Conservation (phyloP, 2,888 invertebrate species). For the Xestia ashworthii region DNA sequence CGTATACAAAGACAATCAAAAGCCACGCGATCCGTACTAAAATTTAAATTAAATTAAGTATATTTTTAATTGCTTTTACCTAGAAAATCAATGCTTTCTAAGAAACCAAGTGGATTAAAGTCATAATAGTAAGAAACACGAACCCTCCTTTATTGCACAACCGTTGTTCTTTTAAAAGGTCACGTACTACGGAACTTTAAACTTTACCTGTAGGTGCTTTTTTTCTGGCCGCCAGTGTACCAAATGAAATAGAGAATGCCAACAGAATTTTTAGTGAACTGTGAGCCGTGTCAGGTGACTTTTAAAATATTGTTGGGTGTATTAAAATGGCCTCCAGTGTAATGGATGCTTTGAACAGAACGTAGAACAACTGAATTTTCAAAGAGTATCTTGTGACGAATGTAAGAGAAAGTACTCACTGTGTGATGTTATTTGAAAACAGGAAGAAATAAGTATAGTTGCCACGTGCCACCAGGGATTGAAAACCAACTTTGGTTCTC, state of each 20-base stretch:
- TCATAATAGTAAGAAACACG: constrained; percentile 8
- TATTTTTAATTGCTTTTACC: neutral
- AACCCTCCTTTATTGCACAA: neutral
- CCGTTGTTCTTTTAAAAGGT: constrained; percentile 16
- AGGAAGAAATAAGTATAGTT: neutral
- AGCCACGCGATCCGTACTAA: neutral
- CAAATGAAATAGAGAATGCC: constrained; percentile 49
- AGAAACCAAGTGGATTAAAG: constrained; percentile 13
- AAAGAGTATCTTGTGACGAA: constrained; percentile 4
- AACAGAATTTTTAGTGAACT: constrained; percentile 58
- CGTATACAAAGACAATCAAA: neutral
- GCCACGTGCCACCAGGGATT: no score
- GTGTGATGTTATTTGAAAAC: constrained; percentile 14
- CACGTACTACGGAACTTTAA: constrained; percentile 38
- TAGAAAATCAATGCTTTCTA: neutral
- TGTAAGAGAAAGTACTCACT: neutral
- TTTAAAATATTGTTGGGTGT: constrained; percentile 37
- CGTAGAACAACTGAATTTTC: constrained; percentile 25
- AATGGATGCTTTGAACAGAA: constrained; percentile 31
- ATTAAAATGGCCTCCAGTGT: constrained; percentile 35
- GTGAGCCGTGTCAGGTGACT: constrained; percentile 20
- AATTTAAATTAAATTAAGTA: constrained; percentile 2
- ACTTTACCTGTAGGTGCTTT: constrained; percentile 26
- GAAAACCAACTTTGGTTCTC: no score
- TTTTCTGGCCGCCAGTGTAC: constrained; percentile 51